A percentile compares a stretch with the other conserved stretches of the same genome.
These are phyloP conservation scores for Momotus momota DNA, from an alignment of 2,797 vertebrate species.

Conservation along the genomic window DNA sequence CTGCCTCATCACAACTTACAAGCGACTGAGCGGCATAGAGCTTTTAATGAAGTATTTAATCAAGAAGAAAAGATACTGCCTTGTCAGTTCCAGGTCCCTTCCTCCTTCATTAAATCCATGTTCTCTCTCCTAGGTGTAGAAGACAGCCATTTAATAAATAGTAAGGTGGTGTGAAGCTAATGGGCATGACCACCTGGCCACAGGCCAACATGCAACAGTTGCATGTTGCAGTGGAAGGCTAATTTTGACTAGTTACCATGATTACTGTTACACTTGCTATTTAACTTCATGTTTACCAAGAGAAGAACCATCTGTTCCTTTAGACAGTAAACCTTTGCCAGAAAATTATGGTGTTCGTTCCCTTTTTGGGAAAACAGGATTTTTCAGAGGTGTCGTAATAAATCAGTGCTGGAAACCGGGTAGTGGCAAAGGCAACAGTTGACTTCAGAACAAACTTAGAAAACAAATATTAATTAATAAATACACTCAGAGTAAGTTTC, in stretches of 20 bases:
- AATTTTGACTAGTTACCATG: background rate
- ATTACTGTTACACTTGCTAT: background rate
- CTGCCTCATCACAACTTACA: background rate
- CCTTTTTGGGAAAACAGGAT: background rate
- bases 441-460: background rate
- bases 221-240: background rate
- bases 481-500: background rate
- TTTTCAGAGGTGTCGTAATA: background rate
- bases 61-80: background rate
- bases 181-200: background rate
- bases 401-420: background rate
- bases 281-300: background rate
- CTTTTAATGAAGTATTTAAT: conserved; percentile 22
- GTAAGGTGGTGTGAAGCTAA: background rate
- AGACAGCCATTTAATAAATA: conserved; percentile 2
- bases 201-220: background rate
- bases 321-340: background rate
- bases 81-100: background rate
- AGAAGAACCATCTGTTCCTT: background rate
- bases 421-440: background rate
- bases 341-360: background rate
- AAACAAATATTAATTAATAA: background rate
- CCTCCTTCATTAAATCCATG: background rate
- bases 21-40: background rate
- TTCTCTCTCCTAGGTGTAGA: background rate